These are phyloP conservation scores for Lepisosteus osseus DNA, from an alignment of 2,113 vertebrate species.

Conservation along the genomic window DNA sequence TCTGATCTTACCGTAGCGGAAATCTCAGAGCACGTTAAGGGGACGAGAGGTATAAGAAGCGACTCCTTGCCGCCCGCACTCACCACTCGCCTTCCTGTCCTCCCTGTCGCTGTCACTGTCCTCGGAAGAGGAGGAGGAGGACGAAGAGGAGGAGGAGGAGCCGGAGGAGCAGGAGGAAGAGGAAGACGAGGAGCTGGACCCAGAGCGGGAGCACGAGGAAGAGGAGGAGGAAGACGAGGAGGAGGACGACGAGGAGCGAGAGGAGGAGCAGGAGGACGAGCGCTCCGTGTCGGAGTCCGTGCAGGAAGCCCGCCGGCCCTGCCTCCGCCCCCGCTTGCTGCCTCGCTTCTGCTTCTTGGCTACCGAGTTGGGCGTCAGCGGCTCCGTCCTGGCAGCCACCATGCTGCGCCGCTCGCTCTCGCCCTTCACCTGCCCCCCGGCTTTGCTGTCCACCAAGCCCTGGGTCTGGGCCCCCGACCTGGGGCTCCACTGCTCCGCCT, in stretches of 20 bases:
- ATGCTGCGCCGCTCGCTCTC: slow-evolving; percentile 75
- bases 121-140: slow-evolving; percentile 88
- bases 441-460: slow-evolving; percentile 70
- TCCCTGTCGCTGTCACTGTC: slow-evolving; percentile 86
- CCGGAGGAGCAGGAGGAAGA: slow-evolving; percentile 90
- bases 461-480: slow-evolving; percentile 63
- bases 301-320: slow-evolving; percentile 66
- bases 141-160: slow-evolving; percentile 87
- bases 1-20: too few species aligned
- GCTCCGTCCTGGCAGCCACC: slow-evolving; percentile 93
- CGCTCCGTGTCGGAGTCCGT: slow-evolving; percentile 83
- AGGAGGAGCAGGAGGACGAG: slow-evolving; percentile 78
- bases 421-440: slow-evolving; percentile 38
- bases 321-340: slow-evolving; percentile 58
- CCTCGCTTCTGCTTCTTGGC: slow-evolving; percentile 81
- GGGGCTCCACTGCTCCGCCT: slow-evolving; percentile 72
- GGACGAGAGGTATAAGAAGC: background rate
- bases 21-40: background rate
- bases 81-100: slow-evolving; percentile 63
- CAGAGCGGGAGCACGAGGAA: slow-evolving; percentile 73
- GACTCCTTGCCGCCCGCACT: slow-evolving; percentile 12
- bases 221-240: slow-evolving; percentile 88
- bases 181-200: slow-evolving; percentile 77
- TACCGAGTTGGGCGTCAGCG: slow-evolving; percentile 84
- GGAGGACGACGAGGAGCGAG: slow-evolving; percentile 88